Evolutionary conservation across 1,140 invertebrate genomes (phyloP), one percentile per base, ranked within the genome.

Genomic region (Nasonia vitripennis): DNA sequence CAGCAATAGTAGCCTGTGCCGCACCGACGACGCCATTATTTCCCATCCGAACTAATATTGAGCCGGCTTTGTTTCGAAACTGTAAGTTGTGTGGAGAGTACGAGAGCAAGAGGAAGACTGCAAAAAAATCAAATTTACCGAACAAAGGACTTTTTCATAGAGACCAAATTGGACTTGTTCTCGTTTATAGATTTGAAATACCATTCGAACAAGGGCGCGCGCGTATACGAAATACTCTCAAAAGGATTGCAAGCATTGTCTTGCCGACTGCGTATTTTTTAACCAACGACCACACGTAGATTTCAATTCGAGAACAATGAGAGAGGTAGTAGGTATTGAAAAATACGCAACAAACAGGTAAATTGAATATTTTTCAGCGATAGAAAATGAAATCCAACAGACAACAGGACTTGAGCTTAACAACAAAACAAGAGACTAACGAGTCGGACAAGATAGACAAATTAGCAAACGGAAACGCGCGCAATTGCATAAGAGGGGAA

Each of bases 111-210:
- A 14, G 48, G 7, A 51, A 51, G 34, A 55, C 34, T 4, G 34
- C 51, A 55, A 31, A 79, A 79, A 79, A 67, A 67, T 34, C 78
- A 67, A 79, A 67, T 79, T 31, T 37, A 62, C 31, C 4, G 34
- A 2, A 81, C 67, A 81, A 45, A 81, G 79, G 3, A 81, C 34
- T 81, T 81, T 81, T 70, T 70, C n/a, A 81, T 48, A 71, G 67
- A 12, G 37, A 34, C n/a, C 37, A 48, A 80, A 80, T 80, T 80
- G 78, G 67, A 81, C 55, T 81, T 67, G 80, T 20, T 71, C 27
- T 23, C 41, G 70, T 81, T 34, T 41, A 81, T 70, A 51, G 80
- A 81, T 73, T 73, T 41, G 17, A 81, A 73, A 27, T 51, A 74
- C 80, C 37, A 81, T 81, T 81, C 67, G 1, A 17, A 73, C 67